Evolutionary conservation across 2,888 invertebrate species (phyloP).

Genomic region (Chrysolina americana): DNA sequence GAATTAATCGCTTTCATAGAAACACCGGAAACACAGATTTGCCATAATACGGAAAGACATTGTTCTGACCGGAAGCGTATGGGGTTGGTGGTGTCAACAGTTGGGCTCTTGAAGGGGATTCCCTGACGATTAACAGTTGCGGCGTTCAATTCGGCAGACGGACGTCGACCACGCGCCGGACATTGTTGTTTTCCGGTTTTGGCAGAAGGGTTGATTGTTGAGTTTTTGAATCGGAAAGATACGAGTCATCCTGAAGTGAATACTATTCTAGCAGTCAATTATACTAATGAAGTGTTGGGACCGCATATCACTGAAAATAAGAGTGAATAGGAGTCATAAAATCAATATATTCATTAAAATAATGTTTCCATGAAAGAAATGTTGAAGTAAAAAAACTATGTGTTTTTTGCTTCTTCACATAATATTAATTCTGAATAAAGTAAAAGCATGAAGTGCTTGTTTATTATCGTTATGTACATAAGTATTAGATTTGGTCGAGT

Average conservation of each 20-base stretch:
- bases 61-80: slow-evolving; percentile 59
- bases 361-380: too few species aligned
- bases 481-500: too few species aligned
- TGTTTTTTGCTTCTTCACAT: too few species aligned
- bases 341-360: too few species aligned
- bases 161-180: slow-evolving; percentile 51
- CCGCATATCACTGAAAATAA: too few species aligned
- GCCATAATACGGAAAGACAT: slow-evolving; percentile 57
- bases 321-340: too few species aligned
- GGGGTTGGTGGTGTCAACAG: slow-evolving; percentile 64
- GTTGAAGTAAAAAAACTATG: too few species aligned
- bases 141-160: slow-evolving; percentile 44
- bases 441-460: too few species aligned
- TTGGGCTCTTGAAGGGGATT: slow-evolving; percentile 60
- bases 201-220: not conserved
- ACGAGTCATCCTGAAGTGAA: not conserved
- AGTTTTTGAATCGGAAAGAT: not conserved
- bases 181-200: slow-evolving; percentile 50
- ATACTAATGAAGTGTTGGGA: not conserved
- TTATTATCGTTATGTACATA: too few species aligned
- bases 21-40: slow-evolving; percentile 60
- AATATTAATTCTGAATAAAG: too few species aligned
- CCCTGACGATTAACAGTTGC: slow-evolving; percentile 63
- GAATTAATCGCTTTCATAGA: slow-evolving; percentile 38
- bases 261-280: too few species aligned